Percentiles rank a stretch among this genome's conserved stretches.
These are phyloP conservation scores for Nomada lathburiana DNA, from an alignment of 2,888 invertebrate species.

Conservation along the genomic window DNA sequence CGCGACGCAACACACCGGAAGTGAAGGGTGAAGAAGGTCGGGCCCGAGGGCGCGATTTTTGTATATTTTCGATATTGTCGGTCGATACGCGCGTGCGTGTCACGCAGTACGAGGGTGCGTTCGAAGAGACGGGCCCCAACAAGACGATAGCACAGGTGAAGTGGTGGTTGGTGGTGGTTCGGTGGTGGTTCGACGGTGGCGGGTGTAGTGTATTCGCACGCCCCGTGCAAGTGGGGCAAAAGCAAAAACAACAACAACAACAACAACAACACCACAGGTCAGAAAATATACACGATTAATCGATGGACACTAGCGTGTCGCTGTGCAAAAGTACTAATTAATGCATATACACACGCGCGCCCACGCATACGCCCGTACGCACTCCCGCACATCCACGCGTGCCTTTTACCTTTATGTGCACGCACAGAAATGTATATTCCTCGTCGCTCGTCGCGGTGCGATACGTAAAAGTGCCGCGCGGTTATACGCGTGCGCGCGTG, in stretches of 20 bases:
- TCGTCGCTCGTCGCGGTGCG: not conserved
- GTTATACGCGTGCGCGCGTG: not conserved
- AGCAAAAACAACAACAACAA: constrained; percentile 76
- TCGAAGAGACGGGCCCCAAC: constrained; percentile 66
- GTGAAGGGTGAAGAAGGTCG: constrained; percentile 65
- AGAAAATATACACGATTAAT: constrained; percentile 69
- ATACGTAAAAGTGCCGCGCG: not conserved
- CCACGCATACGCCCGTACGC: not conserved
- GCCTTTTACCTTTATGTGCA: not conserved
- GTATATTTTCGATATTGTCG: constrained; percentile 48
- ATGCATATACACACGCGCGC: not conserved
- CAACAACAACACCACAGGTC: constrained; percentile 78
- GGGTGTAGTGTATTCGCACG: constrained; percentile 75
- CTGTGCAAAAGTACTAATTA: constrained; percentile 44
- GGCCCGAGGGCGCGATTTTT: constrained; percentile 53
- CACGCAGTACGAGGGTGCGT: constrained; percentile 60
- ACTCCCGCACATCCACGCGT: not conserved
- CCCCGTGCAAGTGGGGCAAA: constrained; percentile 77
- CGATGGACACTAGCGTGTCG: constrained; percentile 49
- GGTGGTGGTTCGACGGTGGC: constrained; percentile 59
- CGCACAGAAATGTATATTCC: not conserved
- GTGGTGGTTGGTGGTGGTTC: constrained; percentile 65
- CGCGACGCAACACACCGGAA: constrained; percentile 68
- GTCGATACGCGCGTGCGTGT: constrained; percentile 48
- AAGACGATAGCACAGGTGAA: constrained; percentile 74